Evolutionary conservation across 2,888 invertebrate genomes (phyloP), one percentile per base, ranked within the genome.

Genomic region (Antitype chi): DNA sequence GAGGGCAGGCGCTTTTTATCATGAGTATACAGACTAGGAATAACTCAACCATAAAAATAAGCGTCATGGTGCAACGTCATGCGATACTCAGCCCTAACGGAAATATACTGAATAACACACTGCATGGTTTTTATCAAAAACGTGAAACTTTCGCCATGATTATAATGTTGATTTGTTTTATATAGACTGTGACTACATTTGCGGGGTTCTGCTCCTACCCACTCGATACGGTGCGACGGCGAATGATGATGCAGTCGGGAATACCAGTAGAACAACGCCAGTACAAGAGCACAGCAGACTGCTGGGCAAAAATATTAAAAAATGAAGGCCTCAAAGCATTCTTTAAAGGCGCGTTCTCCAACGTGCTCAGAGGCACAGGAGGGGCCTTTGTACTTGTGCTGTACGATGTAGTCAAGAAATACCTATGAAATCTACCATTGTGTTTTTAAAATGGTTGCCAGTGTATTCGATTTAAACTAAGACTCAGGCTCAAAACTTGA

Each of bases 211-310:
- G 98, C 57, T 99, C 99, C 57, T 99, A 99, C 97, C 99, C 99
- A 82, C 98, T 99, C 95, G 99, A 99, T 95, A 99, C 99, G 73
- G 98, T 98, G 91, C 97, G 99, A 90, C 98, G 99, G 96, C 98
- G 99, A 93, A 99, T 99, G 99, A 99, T 99, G 99, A 99, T 99
- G 99, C 99, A 99, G 96, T 99, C 99, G 79, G 99, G 99, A 60
- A 97, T 98, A 87, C 97, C 97, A 82, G 97, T 97, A 91, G 94
- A 97, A 72, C 98, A 99, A 86, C 97, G 98, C 81, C 95, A 98
- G 90, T 99, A 99, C 97, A 99, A 98, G 97, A 99, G 97, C 95
- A 99, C 99, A 49, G 94, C 98, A 59, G 98, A 99, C 94, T 99
- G 99, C 96, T 99, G 99, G 98, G 92, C 96, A 25, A 98, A 98